Base-by-base conservation (phyloP, 2,797 vertebrate genomes). In the Periophthalmus magnuspinnatus region DNA sequence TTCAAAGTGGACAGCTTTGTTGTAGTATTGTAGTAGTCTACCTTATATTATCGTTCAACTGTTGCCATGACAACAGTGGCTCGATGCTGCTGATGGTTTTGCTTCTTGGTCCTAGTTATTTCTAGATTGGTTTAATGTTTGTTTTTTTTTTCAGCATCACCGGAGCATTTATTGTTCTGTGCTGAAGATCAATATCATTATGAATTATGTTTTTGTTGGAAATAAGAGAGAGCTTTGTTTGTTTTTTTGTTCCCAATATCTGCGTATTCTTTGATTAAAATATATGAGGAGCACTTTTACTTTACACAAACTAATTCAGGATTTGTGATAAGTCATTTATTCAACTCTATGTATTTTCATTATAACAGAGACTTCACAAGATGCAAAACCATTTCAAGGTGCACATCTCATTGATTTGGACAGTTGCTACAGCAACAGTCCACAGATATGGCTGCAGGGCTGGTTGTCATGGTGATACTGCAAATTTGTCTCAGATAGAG, bases 361-460 rank as follows among this genome's bases (percentile, higher is more conserved):
- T n/a, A n/a, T 52, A 19, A n/a, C 7, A 21, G 48, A 52, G 7
- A n/a, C 41, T 45, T 14, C n/a, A 24, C 55, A 28, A 59, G 57
- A 10, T 67, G 8, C 45, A 77, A 73, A 68, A 82, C 63, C 69
- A 75, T 80, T 79, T 88, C 76, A 80, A 84, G 74, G 78, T 77
- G 65, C 72, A 72, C 66, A 28, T 75, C 64, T 73, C 52, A 22
- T 16, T 73, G 76, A 70, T 59, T 80, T 64, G 50, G 68, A 78
- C 71, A 68, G 84, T 89, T 86, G 75, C 88, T 81, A 83, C 65
- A 84, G 86, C 81, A 86, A 86, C 84, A 71, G 68, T 67, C 73
- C 63, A 75, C 60, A 84, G 69, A 82, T 73, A 74, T 50, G 67
- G 52, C 76, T 71, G 61, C 55, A 72, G 67, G 84, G 17, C 77